Conservation (phyloP, 2,888 invertebrate genomes). For the Anthrax anthrax region DNA sequence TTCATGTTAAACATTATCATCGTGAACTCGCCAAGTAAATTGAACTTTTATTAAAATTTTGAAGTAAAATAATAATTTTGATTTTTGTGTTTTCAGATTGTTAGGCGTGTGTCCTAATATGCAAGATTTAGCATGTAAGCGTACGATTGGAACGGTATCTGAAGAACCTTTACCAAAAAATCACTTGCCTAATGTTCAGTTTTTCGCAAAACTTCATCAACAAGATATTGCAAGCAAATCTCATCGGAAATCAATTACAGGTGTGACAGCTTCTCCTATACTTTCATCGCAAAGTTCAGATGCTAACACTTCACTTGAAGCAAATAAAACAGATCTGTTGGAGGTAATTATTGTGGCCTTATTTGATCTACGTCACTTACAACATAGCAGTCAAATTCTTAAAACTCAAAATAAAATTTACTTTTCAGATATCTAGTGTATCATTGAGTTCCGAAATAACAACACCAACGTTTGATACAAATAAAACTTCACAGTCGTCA, state of each 20-base stretch:
- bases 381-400: too few relatives aligned
- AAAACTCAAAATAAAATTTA: too few relatives aligned
- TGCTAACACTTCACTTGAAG: background rate
- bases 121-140: slow-evolving; percentile 68
- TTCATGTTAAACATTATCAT: slow-evolving; percentile 93
- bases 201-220: slow-evolving; percentile 34
- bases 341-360: background rate
- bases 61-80: too few relatives aligned
- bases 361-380: too few relatives aligned
- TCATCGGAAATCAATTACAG: slow-evolving; percentile 19
- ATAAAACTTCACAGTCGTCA: too few relatives aligned
- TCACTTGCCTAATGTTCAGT: slow-evolving; percentile 32
- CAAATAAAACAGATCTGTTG: background rate
- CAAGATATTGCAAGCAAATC: slow-evolving; percentile 27
- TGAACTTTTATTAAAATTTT: background rate
- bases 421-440: too few relatives aligned
- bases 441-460: too few relatives aligned
- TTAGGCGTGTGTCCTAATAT: slow-evolving; percentile 74
- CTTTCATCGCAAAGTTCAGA: background rate
- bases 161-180: slow-evolving; percentile 32
- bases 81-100: slow-evolving; percentile 18
- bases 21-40: slow-evolving; percentile 52
- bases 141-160: slow-evolving; percentile 50
- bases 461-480: too few relatives aligned
- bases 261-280: background rate